Evolutionary conservation across 2,888 invertebrate genomes (phyloP).

Genomic region (Nebria salina): DNA sequence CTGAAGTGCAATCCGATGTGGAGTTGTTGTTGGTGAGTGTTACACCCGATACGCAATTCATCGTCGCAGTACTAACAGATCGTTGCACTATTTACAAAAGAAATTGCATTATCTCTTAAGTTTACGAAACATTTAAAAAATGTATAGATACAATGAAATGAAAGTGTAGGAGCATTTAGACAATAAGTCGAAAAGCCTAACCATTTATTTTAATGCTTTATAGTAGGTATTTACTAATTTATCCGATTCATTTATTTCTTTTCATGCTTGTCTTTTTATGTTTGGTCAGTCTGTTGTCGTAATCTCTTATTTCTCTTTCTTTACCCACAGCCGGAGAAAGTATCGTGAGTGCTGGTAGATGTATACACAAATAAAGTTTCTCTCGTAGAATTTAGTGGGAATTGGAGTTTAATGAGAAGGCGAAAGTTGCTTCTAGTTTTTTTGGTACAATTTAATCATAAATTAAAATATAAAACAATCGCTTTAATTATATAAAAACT

Average conservation of each 20-base stretch:
- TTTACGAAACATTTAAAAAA: neutral
- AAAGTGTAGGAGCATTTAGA: neutral
- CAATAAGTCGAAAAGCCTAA: neutral
- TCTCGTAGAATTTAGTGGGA: no score
- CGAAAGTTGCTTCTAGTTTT: no score
- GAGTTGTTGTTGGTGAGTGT: slow-evolving; percentile 50
- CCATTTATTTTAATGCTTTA: neutral
- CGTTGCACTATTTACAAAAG: slow-evolving; percentile 59
- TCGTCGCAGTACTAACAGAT: slow-evolving; percentile 56
- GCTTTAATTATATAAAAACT: neutral
- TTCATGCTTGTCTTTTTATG: neutral
- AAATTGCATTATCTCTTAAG: no score
- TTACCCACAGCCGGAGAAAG: no score
- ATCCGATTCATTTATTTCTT: neutral
- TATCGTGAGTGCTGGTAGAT: no score
- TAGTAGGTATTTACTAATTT: neutral
- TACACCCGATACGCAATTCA: slow-evolving; percentile 54
- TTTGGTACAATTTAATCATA: no score
- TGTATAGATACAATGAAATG: neutral
- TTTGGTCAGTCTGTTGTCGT: neutral
- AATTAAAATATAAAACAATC: no score
- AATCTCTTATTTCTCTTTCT: no score
- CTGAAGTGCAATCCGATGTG: slow-evolving; percentile 54
- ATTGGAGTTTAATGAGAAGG: no score
- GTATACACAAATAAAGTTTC: no score